These are phyloP conservation scores for Microtus pennsylvanicus DNA, from an alignment of 2,113 vertebrate species.

Conservation along the genomic window DNA sequence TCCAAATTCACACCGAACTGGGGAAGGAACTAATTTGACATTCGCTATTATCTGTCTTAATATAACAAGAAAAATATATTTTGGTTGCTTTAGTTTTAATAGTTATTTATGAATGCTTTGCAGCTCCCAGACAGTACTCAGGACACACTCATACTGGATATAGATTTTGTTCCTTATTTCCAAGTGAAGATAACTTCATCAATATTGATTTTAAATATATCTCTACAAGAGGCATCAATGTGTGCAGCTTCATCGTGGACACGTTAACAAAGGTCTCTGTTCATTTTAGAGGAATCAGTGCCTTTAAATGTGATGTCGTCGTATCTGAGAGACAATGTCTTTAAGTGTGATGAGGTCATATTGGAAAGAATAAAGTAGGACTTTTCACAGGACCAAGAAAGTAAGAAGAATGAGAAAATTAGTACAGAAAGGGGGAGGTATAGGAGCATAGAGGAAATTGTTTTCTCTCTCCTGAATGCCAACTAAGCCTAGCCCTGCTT, in stretches of 20 bases:
- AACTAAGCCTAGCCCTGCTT: not conserved
- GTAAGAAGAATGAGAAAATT: not conserved
- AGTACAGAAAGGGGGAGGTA: not conserved
- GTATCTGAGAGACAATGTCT: not conserved
- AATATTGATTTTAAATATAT: not conserved
- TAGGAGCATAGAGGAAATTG: not conserved
- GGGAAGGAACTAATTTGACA: not conserved
- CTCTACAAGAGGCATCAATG: not conserved
- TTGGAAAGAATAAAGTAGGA: not conserved
- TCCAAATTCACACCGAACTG: not conserved
- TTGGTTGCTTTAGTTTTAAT: not conserved
- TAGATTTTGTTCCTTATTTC: constrained; percentile 1
- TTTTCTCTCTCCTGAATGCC: not conserved
- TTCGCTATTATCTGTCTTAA: not conserved
- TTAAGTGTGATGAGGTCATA: not conserved
- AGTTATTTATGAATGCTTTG: not conserved
- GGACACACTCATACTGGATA: too few species aligned
- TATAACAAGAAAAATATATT: not conserved
- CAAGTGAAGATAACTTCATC: not conserved
- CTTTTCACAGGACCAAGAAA: not conserved
- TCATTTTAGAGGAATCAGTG: not conserved
- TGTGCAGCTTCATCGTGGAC: not conserved
- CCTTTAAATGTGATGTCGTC: not conserved
- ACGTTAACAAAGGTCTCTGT: not conserved
- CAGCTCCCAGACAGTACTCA: not conserved